Evolutionary conservation across 2,797 vertebrate genomes (phyloP).

Genomic region (Galagoides demidoff): DNA sequence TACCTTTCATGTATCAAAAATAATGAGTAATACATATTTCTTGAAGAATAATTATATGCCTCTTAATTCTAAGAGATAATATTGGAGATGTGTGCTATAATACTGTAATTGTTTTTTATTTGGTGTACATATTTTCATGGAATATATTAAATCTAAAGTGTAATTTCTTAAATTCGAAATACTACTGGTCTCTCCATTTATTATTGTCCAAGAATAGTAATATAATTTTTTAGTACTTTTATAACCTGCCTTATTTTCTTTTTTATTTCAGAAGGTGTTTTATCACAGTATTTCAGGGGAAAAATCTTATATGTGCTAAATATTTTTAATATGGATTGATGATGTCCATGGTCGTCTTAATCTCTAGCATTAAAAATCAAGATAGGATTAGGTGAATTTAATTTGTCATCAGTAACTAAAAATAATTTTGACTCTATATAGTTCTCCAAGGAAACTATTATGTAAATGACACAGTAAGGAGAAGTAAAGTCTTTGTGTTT

Average conservation of each 20-base stretch:
- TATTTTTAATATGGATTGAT: background rate
- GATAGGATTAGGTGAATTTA: conserved; percentile 50
- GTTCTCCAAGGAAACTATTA: conserved; percentile 55
- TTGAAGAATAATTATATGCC: background rate
- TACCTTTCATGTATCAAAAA: background rate
- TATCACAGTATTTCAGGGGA: background rate
- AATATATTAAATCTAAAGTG: background rate
- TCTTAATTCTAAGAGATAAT: background rate
- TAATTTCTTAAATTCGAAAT: conserved; percentile 16
- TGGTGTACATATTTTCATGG: background rate
- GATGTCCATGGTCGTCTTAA: background rate
- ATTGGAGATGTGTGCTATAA: background rate
- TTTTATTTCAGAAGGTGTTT: background rate
- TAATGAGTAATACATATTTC: background rate
- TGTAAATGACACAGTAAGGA: conserved; percentile 59
- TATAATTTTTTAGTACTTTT: background rate
- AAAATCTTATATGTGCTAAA: conserved; percentile 27
- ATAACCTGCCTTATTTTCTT: background rate
- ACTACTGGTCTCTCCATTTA: background rate
- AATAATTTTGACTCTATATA: background rate
- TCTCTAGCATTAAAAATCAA: conserved; percentile 40
- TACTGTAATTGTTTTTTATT: background rate
- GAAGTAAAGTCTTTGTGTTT: conserved; percentile 49
- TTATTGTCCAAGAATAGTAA: background rate
- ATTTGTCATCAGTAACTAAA: conserved; percentile 57